Evolutionary conservation across 1,140 invertebrate genomes (phyloP), one percentile per base, ranked within the genome.

Genomic region (Ostrea denselamellosa): DNA sequence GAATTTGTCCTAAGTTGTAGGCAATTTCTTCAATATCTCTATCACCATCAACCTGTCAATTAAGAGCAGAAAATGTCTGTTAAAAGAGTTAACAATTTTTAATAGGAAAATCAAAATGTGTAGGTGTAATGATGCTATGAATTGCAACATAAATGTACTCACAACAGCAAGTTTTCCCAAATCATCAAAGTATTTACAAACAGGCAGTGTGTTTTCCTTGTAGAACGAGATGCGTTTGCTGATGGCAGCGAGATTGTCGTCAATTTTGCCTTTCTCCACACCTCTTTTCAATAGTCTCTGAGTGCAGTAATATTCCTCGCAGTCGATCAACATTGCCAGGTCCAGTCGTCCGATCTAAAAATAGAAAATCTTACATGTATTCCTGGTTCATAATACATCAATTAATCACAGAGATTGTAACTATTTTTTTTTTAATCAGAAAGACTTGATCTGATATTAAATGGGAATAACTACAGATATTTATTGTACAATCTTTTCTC

Each of bases 231-330:
- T 95, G 25, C 97, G 95, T 88, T 97, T 96, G 25, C 97, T 95
- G 92, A 98, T 97, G 0, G 98, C 97, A 1, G 97, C 96, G 4
- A 98, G 97, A 22, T 97, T 97, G 93, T 98, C 97, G 92, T 98
- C 97, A 0, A 97, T 94, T 51, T 97, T 95, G 19, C 97, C 97
- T 8, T 85, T 89, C 8, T 88, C 54, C 52, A 93, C 22, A 7
- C 90, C 92, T 82, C 92, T 88, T 25, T 86, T 83, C 71, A 92
- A 65, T 14, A 94, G 83, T 77, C 90, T 89, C 58, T 93, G 87
- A n/a, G 88, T 91, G 25, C 93, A 91, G 34, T 87, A 89, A 14
- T 90, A 77, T 77, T 94, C 93, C 44, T 94, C 93, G 89, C 93
- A 94, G 90, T 94, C 94, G 53, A 94, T 83, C 77, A 94, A 85